Evolutionary conservation across 2,797 vertebrate species (phyloP), one percentile per base, ranked within the genome.

Genomic region (Ptychobarbus kaznakovi): DNA sequence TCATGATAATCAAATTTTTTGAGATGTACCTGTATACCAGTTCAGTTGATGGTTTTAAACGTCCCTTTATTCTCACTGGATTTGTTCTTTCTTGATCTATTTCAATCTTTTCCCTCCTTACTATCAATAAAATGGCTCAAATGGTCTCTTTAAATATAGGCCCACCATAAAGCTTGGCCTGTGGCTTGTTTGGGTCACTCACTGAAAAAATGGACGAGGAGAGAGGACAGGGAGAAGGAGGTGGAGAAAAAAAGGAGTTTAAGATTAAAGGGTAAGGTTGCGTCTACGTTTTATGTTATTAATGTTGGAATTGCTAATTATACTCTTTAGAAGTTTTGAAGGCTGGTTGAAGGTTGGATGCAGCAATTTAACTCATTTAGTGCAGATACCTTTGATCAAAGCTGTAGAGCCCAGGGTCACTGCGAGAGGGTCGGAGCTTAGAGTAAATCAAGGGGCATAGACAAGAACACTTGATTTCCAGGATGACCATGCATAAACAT

Each of bases 201-300:
- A 38, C 84, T 86, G 78, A 85, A 86, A 76, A 86, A 83, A 86
- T 61, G 84, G 85, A 87, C 49, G 49, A 51, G 86, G 85, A 83
- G 42, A 82, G 44, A 89, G 86, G 90, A 89, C 90, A 87, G 90
- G 28, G 28, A n/a, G 44, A 69, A 69, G 44, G 46, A 81, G 66
- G 20, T 69, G 92, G 88, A 87, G 89, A 85, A 86, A 89, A 87
- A 65, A 85, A 88, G 86, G 87, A 82, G 85, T 69, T 68, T 72
- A 90, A 94, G 92, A 95, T 95, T 93, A 94, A 94, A 95, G 94
- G 93, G 92, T 77, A 91, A 86, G n/a, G 65, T 87, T 88, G 87
- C 88, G 87, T 87, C 88, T 92, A 91, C 90, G 87, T 91, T 89
- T 90, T 89, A 89, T 87, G 87, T 93, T 94, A 95, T 94, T 94